These are phyloP conservation scores for Chrysomallon squamiferum DNA, from an alignment of 1,140 invertebrate species.

Conservation along the genomic window DNA sequence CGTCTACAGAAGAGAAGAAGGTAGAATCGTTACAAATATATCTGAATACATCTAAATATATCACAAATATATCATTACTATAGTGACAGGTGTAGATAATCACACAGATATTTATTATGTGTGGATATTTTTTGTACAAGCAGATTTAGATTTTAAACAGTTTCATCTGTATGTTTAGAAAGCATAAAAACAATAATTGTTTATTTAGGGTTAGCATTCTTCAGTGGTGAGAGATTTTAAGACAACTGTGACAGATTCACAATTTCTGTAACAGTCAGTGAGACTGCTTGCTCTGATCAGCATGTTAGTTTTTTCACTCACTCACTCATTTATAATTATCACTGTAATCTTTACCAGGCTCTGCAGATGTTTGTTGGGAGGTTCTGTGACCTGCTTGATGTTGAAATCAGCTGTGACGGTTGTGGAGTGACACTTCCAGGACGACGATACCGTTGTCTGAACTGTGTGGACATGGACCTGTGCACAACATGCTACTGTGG, in stretches of 20 bases:
- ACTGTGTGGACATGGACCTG: conserved; percentile 61
- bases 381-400: conserved; percentile 60
- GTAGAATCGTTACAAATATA: conserved; percentile 9
- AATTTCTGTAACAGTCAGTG: no score
- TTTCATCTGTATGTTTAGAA: no score
- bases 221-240: no score
- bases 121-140: conserved; percentile 2
- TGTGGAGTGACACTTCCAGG: conserved; percentile 58
- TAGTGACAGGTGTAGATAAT: no score
- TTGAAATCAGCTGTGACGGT: conserved; percentile 61
- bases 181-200: no score
- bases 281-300: no score
- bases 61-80: no score
- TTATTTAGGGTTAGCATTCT: no score
- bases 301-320: no score
- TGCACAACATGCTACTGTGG: conserved; percentile 59
- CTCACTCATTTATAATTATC: no score
- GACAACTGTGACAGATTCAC: no score
- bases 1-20: conserved; percentile 46
- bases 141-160: no score
- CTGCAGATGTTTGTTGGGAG: conserved; percentile 61
- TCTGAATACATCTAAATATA: background rate
- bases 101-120: background rate
- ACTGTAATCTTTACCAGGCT: conserved; percentile 34
- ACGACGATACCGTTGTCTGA: conserved; percentile 56